Conservation (phyloP, 2,113 vertebrate species). For the Phyllostomus discolor region DNA sequence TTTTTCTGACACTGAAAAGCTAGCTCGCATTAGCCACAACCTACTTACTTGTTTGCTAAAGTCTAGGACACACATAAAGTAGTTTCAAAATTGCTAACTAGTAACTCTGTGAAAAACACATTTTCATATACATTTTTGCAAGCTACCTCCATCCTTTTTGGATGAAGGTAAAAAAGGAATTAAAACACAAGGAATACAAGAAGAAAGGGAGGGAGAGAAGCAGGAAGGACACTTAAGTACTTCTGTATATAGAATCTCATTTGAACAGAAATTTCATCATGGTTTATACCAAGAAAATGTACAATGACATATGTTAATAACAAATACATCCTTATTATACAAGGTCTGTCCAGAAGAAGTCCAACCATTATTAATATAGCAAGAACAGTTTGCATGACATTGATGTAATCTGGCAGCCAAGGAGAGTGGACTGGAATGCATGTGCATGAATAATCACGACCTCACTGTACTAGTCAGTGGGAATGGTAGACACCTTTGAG, state of each 20-base stretch:
- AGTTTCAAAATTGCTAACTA: constrained; percentile 33
- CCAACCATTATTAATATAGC: no score
- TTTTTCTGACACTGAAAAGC: constrained; percentile 8
- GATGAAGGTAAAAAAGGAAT: not conserved
- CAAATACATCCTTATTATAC: not conserved
- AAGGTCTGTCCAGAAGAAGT: no score
- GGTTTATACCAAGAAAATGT: not conserved
- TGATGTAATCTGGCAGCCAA: no score
- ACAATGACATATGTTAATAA: not conserved
- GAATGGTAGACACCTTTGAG: no score
- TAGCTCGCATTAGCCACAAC: not conserved
- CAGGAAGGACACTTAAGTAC: not conserved
- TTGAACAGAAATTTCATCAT: constrained; percentile 4
- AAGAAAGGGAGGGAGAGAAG: not conserved
- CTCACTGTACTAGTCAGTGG: no score
- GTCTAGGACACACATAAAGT: not conserved
- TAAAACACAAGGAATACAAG: not conserved
- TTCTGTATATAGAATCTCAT: not conserved
- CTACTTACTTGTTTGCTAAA: constrained; percentile 25
- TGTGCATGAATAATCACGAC: no score
- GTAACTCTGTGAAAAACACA: not conserved
- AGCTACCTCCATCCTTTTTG: not conserved
- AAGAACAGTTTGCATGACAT: no score
- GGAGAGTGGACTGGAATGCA: no score
- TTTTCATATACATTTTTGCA: not conserved